Evolutionary conservation across 2,113 vertebrate species (phyloP).

Genomic region (Himantopus leucocephalus): DNA sequence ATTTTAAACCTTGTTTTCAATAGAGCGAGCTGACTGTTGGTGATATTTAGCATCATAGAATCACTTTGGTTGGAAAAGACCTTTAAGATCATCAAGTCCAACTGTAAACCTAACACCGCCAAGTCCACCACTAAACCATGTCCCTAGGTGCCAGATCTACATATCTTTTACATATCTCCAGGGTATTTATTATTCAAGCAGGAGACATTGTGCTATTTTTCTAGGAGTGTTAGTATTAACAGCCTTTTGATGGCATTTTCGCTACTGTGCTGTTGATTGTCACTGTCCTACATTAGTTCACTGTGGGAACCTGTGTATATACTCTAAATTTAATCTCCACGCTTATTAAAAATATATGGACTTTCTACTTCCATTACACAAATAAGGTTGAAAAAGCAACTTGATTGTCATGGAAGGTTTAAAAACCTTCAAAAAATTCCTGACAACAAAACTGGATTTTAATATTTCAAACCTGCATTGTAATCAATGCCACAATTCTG

Average conservation of each 20-base stretch:
- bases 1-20: not conserved
- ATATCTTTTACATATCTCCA: not conserved
- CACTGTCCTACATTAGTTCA: not conserved
- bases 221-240: not conserved
- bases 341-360: not conserved
- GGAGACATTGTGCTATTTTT: not conserved
- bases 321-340: not conserved
- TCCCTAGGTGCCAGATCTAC: not conserved
- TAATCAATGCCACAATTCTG: not conserved
- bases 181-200: not conserved
- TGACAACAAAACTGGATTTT: not conserved
- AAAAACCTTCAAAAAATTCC: not conserved
- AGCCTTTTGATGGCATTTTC: not conserved
- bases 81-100: not conserved
- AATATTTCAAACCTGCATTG: not conserved
- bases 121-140: not conserved
- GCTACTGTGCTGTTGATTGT: not conserved
- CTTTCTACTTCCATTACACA: not conserved
- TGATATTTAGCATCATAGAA: not conserved
- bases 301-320: not conserved
- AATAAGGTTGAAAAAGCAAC: not conserved
- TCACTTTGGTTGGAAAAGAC: not conserved
- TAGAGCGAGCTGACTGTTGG: not conserved
- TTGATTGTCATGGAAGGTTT: not conserved
- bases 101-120: fast-evolving